Evolutionary conservation across 2,888 invertebrate genomes (phyloP).

Genomic region (Litoditis marina): DNA sequence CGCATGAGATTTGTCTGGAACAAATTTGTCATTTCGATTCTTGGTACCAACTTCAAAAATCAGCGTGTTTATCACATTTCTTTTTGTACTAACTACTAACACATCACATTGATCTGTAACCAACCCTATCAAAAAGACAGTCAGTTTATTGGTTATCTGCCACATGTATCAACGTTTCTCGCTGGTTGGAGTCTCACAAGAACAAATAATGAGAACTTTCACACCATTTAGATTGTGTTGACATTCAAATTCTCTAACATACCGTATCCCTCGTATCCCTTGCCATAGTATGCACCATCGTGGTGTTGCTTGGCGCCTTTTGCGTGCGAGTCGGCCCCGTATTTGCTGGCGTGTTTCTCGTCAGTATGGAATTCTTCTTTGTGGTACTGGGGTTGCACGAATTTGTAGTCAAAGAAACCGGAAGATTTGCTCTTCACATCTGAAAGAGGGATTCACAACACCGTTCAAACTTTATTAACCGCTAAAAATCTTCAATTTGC

Average conservation of each 20-base stretch:
- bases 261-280: conserved; percentile 45
- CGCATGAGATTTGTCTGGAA: conserved; percentile 39
- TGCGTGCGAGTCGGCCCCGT: conserved; percentile 44
- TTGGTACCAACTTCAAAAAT: too few species aligned
- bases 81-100: too few species aligned
- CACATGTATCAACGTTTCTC: too few species aligned
- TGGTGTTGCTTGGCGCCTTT: conserved; percentile 38
- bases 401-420: conserved; percentile 55
- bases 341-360: conserved; percentile 53
- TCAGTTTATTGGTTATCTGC: too few species aligned
- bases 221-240: conserved; percentile 24
- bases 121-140: too few species aligned
- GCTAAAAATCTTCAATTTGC: too few species aligned
- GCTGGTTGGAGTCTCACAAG: too few species aligned
- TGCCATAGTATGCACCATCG: conserved; percentile 42
- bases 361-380: conserved; percentile 53
- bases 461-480: neutral
- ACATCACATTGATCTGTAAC: too few species aligned
- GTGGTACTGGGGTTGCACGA: conserved; percentile 55
- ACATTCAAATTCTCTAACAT: neutral
- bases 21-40: too few species aligned
- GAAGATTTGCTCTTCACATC: conserved; percentile 51
- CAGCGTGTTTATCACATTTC: too few species aligned
- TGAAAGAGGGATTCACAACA: conserved; percentile 5
- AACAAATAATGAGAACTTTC: too few species aligned